Conservation (phyloP, 2,113 vertebrate species). For the Thinocorus orbignyianus region DNA sequence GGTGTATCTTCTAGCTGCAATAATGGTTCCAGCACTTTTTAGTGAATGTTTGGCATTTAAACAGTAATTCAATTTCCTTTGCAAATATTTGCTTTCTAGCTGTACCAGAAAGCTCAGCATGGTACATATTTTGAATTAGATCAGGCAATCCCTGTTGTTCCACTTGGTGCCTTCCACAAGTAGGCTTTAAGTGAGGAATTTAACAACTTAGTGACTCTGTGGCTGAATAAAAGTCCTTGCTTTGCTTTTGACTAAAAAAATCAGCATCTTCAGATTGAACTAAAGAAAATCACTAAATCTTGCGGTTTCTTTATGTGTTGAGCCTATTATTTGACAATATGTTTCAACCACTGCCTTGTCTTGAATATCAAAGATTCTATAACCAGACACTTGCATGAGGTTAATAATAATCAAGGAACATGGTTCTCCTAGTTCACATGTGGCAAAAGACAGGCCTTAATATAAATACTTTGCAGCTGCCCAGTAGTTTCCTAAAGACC, state of each 20-base stretch:
- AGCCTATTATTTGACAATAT: not conserved
- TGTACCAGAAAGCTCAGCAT: not conserved
- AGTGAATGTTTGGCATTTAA: not conserved
- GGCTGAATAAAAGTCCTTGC: not conserved
- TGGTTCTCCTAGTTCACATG: not conserved
- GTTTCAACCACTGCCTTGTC: not conserved
- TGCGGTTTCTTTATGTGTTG: not conserved
- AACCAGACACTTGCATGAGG: not conserved
- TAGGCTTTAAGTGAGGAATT: not conserved
- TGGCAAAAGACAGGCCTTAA: not conserved
- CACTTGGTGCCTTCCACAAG: not conserved
- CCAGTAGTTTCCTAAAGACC: not conserved
- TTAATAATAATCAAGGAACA: not conserved
- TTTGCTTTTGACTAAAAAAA: not conserved
- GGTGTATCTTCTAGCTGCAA: not conserved
- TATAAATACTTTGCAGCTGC: not conserved
- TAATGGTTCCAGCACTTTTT: not conserved
- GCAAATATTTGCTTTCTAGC: conserved; percentile 11
- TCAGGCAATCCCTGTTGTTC: not conserved
- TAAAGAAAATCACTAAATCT: not conserved
- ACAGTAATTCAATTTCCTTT: not conserved
- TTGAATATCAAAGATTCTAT: not conserved
- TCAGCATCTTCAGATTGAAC: not conserved
- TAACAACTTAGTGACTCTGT: not conserved
- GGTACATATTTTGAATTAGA: not conserved